Evolutionary conservation across 2,113 vertebrate genomes (phyloP).

Genomic region (Chinchilla lanigera): DNA sequence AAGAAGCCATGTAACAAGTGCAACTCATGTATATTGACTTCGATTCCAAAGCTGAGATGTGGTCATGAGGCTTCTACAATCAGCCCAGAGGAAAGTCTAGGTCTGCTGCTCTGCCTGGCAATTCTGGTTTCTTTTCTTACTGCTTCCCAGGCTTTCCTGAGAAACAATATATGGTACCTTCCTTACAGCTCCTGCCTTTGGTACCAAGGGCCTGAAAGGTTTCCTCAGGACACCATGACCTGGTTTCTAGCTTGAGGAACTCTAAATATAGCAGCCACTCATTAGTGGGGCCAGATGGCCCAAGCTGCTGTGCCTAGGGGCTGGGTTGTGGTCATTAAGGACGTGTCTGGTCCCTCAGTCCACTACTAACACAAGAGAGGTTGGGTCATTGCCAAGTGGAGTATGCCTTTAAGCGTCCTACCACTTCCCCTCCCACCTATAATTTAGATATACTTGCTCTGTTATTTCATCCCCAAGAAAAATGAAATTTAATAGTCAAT

Average conservation of each 20-base stretch:
- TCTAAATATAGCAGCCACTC: constrained; percentile 73
- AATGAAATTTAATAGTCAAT: constrained; percentile 22
- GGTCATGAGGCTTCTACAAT: background rate
- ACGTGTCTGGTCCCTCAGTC: constrained; percentile 31
- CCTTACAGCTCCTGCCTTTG: constrained; percentile 51
- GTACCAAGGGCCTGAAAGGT: constrained; percentile 52
- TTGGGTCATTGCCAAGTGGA: background rate
- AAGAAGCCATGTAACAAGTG: background rate
- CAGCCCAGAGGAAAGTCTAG: background rate
- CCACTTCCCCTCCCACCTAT: background rate
- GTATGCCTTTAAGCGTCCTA: background rate
- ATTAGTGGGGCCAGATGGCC: constrained; percentile 62
- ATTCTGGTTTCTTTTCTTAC: background rate
- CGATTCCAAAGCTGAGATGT: constrained; percentile 45
- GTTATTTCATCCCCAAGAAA: constrained; percentile 43
- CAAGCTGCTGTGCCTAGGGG: constrained; percentile 42
- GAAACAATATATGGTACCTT: background rate
- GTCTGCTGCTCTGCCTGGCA: background rate
- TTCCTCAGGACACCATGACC: constrained; percentile 66
- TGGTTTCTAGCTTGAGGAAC: constrained; percentile 66
- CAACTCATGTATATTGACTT: constrained; percentile 38
- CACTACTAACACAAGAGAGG: background rate
- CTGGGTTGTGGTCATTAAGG: constrained; percentile 53
- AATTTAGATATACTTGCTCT: constrained; percentile 44
- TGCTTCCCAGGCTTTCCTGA: constrained; percentile 12